Evolutionary conservation across 2,888 invertebrate species (phyloP), one percentile per base, ranked within the genome.

Genomic region (Mythimna pallens): DNA sequence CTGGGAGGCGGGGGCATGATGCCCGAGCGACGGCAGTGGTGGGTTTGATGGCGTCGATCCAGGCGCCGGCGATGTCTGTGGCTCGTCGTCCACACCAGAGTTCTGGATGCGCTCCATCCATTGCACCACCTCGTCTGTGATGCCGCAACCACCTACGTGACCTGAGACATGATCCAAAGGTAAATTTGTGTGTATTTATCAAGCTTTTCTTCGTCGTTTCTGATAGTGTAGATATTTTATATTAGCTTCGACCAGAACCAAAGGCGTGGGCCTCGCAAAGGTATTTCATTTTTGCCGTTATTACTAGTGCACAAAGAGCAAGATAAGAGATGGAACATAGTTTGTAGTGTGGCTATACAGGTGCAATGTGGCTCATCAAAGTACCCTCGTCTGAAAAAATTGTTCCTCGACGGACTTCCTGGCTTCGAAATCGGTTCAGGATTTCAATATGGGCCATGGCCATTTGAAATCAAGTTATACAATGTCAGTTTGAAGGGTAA

Each of bases 81-180:
- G 92, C 62, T 97, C 96, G 59, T 97, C 97, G 78, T 97, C 97
- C 57, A 97, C 97, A 20, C 96, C 98, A 4, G 98, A 97, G 95
- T 98, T 98, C 93, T 99, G 99, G 86, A 99, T 97, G 86, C 97
- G 97, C 89, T 99, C 98, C 99, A 99, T 99, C 99, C 99, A 99
- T 89, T 98, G 98, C 83, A 98, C 97, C 81, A 98, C 97, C 86
- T 98, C 98, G 84, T 98, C 98, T 59, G 98, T 98, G 86, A 98
- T 97, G 70, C 99, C 99, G 92, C 99, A 99, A 43, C 99, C 99
- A 70, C 98, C 98, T 63, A 97, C 97, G 93, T 98, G 98, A 89
- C 98, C 99, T 98, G 92, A 2, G 87, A 77, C 20, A 76, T 1
- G 10, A 12, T 34, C 10, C 47, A 50, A 30, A 34, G 1, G 1